Percentiles rank a stretch among this genome's conserved stretches.
Conservation (phyloP, 2,113 vertebrate genomes). For the Sinocyclocheilus anshuiensis region DNA sequence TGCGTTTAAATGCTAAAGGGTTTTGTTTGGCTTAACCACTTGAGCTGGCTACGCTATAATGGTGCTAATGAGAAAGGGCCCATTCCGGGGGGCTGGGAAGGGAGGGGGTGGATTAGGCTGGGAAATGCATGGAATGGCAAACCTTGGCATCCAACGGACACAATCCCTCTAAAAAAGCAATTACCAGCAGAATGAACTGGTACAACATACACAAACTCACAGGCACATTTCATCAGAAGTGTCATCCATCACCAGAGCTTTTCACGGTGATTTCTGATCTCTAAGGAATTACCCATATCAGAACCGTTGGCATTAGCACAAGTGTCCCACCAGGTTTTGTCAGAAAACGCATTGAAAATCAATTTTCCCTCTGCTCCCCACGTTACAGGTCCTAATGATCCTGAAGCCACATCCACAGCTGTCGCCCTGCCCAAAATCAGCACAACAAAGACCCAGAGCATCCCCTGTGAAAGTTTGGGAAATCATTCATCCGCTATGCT, state of each 20-base stretch:
- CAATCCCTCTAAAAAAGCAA: neutral
- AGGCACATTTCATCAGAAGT: neutral
- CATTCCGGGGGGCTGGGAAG: slow-evolving; percentile 28
- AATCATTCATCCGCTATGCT: slow-evolving; percentile 50
- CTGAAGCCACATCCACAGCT: slow-evolving; percentile 23
- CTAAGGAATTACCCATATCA: neutral
- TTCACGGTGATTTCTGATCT: neutral
- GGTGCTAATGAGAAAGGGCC: slow-evolving; percentile 58
- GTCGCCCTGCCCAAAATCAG: neutral
- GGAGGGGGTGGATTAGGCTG: slow-evolving; percentile 40
- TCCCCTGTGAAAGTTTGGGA: slow-evolving; percentile 19
- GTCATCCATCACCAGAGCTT: slow-evolving; percentile 8
- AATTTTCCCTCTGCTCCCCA: neutral
- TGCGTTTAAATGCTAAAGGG: slow-evolving; percentile 25
- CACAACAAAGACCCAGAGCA: slow-evolving; percentile 33
- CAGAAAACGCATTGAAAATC: slow-evolving; percentile 20
- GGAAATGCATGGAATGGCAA: slow-evolving; percentile 42
- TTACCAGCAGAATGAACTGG: neutral
- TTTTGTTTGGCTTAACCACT: slow-evolving; percentile 45
- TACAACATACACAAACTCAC: neutral
- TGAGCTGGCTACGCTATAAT: slow-evolving; percentile 47
- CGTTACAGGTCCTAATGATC: neutral
- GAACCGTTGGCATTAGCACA: neutral
- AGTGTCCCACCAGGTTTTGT: neutral
- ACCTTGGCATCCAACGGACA: slow-evolving; percentile 13